Percentiles rank a stretch among this genome's conserved stretches.
phyloP scores from a whole-genome alignment of 2,888 invertebrate genomes.

The Rhagonycha fulva region DNA sequence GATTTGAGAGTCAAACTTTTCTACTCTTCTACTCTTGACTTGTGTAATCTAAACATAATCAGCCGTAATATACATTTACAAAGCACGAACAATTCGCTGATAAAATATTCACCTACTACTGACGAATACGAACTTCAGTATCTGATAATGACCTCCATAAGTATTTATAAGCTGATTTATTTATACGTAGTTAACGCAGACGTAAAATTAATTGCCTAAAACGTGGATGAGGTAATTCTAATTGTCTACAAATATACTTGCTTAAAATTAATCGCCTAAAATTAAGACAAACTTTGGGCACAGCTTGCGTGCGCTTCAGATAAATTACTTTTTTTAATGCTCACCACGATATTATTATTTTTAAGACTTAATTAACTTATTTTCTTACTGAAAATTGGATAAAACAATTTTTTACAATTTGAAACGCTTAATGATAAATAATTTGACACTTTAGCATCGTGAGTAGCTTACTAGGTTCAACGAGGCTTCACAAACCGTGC shows the following conservation, averaged over 20 bases:
- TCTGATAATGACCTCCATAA: conserved; percentile 21
- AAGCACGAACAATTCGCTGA: conserved; percentile 40
- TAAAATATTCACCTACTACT: conserved; percentile 36
- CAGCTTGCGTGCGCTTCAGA: conserved; percentile 5
- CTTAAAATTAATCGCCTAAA: conserved; percentile 6
- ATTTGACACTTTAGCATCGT: not conserved
- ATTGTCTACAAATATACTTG: conserved; percentile 9
- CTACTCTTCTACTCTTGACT: conserved; percentile 36
- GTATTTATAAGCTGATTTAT: conserved; percentile 23
- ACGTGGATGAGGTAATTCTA: conserved; percentile 7
- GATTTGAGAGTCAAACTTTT: conserved; percentile 39
- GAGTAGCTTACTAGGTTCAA: not conserved
- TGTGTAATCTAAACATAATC: conserved; percentile 45
- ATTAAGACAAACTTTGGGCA: conserved; percentile 6
- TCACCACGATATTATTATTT: not conserved
- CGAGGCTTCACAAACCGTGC: not conserved
- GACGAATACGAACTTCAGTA: conserved; percentile 31
- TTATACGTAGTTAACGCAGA: conserved; percentile 16
- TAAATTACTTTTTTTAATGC: not conserved
- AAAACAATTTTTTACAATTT: not conserved
- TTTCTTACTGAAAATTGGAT: not conserved
- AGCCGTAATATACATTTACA: conserved; percentile 43
- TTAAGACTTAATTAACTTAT: not conserved
- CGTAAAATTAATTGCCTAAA: conserved; percentile 20
- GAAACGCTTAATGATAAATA: not conserved